A percentile compares a stretch with the other conserved stretches of the same genome.
phyloP scores from a whole-genome alignment of 2,797 vertebrate genomes.

The Calcarius lapponicus region DNA sequence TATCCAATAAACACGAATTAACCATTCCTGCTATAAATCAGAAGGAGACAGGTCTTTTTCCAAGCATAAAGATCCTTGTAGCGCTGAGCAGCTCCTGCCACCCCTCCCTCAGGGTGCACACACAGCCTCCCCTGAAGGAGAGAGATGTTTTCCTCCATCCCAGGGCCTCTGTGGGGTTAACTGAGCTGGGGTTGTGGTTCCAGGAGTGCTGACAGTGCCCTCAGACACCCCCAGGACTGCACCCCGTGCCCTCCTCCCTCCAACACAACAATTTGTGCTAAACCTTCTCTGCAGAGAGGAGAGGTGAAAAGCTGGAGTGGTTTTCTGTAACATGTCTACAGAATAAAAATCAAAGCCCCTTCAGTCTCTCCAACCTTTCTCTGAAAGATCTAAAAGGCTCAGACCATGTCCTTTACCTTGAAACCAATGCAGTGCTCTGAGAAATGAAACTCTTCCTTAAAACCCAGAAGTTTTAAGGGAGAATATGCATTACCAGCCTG shows the following conservation, averaged over 20 bases:
- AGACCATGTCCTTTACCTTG: constrained; percentile 15
- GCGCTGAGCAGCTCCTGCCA: not conserved
- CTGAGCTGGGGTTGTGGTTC: not conserved
- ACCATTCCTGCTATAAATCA: not conserved
- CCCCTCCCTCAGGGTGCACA: not conserved
- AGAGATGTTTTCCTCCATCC: not conserved
- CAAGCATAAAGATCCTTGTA: not conserved
- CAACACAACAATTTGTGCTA: not conserved
- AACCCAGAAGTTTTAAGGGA: not conserved
- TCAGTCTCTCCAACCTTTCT: constrained; percentile 3
- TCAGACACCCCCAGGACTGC: not conserved
- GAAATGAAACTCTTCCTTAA: constrained; percentile 26
- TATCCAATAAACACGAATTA: not conserved
- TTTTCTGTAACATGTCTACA: not conserved
- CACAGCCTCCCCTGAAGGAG: not conserved
- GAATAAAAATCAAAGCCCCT: constrained; percentile 38
- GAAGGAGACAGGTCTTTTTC: not conserved
- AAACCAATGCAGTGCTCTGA: not conserved
- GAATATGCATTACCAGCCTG: not conserved
- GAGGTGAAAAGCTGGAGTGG: not conserved
- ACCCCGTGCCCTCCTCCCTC: not conserved
- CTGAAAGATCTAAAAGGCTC: constrained; percentile 20
- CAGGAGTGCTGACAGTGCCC: not conserved
- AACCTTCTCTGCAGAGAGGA: not conserved
- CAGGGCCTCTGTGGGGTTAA: not conserved